Conservation (phyloP, 2,888 invertebrate genomes). For the Sminthurides aquaticus region DNA sequence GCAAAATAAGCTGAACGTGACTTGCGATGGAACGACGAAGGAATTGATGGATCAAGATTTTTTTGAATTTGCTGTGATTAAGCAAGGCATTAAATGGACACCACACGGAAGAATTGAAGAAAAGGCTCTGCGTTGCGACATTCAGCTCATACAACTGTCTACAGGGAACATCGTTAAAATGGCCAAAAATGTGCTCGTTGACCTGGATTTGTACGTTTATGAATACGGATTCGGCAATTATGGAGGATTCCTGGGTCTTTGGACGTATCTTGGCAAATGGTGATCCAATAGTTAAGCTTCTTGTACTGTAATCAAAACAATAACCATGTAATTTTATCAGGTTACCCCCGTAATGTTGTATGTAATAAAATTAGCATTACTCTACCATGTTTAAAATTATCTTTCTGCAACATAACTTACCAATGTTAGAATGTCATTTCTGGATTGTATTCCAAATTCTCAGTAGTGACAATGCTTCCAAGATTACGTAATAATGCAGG, state of each 20-base stretch:
- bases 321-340: too few relatives aligned
- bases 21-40: background rate
- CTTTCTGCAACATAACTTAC: too few relatives aligned
- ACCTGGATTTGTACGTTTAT: constrained; percentile 1
- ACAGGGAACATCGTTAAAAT: background rate
- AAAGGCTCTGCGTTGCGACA: background rate
- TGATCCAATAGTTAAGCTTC: background rate
- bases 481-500: too few relatives aligned
- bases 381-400: too few relatives aligned
- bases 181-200: background rate
- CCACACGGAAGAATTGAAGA: background rate
- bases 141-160: background rate
- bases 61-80: constrained; percentile 1
- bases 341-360: too few relatives aligned
- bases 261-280: background rate
- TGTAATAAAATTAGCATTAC: too few relatives aligned
- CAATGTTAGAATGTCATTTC: too few relatives aligned
- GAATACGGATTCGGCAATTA: background rate
- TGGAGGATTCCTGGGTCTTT: background rate
- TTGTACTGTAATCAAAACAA: background rate
- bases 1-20: background rate
- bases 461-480: too few relatives aligned
- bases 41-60: background rate
- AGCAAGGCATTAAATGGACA: background rate
- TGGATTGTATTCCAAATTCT: too few relatives aligned